phyloP scores from a whole-genome alignment of 2,113 vertebrate genomes.

The Ictalurus punctatus region DNA sequence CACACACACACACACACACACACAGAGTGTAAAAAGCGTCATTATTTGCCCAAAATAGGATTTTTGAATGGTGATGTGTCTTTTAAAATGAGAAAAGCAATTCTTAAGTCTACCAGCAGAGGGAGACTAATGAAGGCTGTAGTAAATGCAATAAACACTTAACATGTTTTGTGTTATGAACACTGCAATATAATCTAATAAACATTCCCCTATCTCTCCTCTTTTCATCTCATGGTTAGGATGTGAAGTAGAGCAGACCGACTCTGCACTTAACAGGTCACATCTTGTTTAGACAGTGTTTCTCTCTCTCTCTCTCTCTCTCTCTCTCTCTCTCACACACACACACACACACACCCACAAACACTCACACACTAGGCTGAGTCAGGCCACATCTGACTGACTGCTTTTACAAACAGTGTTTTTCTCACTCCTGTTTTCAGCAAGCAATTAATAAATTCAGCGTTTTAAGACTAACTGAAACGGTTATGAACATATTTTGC shows the following conservation, averaged over 20 bases:
- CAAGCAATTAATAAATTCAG: neutral
- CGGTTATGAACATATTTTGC: neutral
- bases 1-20: too few relatives aligned
- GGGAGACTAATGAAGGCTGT: neutral
- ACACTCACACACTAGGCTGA: neutral
- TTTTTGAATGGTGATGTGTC: neutral
- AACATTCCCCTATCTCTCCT: conserved; percentile 28
- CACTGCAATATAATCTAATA: conserved; percentile 18
- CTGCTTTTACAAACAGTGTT: neutral
- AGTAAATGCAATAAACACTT: neutral
- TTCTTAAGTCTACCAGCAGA: conserved; percentile 29
- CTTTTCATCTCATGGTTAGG: conserved; percentile 19
- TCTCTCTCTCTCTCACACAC: too few relatives aligned
- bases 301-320: too few relatives aligned
- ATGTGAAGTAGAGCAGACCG: conserved; percentile 29
- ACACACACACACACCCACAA: neutral
- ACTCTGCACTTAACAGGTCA: neutral
- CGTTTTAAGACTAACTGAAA: neutral
- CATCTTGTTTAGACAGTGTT: too few relatives aligned
- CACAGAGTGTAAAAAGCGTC: neutral
- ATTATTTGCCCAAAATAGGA: neutral
- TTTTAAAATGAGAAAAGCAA: neutral
- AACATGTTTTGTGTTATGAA: neutral
- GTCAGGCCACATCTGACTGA: neutral
- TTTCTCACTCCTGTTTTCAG: neutral